Evolutionary conservation across 1,140 invertebrate genomes (phyloP), one percentile per base, ranked within the genome.

Genomic region (Brachionus calyciflorus): DNA sequence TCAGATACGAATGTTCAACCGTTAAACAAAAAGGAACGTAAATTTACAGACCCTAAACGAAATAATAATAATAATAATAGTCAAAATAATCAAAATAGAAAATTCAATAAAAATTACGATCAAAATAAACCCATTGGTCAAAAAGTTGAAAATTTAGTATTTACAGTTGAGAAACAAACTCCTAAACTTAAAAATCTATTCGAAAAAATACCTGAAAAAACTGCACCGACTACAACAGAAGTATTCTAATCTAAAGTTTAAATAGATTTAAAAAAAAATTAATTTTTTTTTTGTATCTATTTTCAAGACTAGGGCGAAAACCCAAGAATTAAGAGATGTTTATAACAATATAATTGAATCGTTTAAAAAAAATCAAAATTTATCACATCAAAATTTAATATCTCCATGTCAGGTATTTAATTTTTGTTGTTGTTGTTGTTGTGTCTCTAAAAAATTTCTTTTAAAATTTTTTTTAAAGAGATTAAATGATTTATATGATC

Each of bases 401-500:
- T 19, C 24, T 44, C 37, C 60, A 44, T 65, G 60, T 26, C 60
- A 46, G 44, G 60, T 65, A 40, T 33, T 37, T 7, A 37, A 33
- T 40, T 0, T 17, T 19, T 37, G 33, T 17, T 37, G 2, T 0
- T 41, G 21, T 7, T 41, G 19, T 2, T 3, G 6, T 17, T 63
- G 33, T 63, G 17, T 65, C 24, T 14, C 0, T 24, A n/a, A 65
- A 44, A 24, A 30, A 21, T 9, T 24, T 65, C 44, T 26, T 65
- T 3, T 63, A 21, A 9, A 24, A 21, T 65, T 65, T 26, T 65
- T 3, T 63, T 41, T 4, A 24, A 21, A 65, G 60, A 6, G 44
- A 65, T 44, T 65, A 37, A 44, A 44, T 46, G 60, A 65, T 24
- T n/a, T 65, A 3, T 65, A 41, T 44, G 60, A 65, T 12, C 40